These are phyloP conservation scores for Aphis craccivora DNA, from an alignment of 1,140 invertebrate genomes.

Conservation along the genomic window DNA sequence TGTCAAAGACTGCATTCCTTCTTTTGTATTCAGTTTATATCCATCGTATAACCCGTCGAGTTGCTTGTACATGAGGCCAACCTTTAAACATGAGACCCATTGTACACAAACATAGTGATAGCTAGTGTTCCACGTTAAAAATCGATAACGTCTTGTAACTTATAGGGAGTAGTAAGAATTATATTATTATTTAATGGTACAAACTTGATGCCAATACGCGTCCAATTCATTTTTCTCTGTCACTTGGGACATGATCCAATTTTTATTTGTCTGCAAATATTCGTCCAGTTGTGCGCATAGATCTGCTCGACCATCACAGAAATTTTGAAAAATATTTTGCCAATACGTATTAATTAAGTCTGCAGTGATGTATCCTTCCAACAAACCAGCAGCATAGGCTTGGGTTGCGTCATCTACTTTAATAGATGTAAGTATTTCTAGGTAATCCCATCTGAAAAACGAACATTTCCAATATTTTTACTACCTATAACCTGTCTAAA, in stretches of 20 bases:
- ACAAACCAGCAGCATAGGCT: constrained; percentile 85
- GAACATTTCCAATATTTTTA: background rate
- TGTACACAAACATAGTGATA: background rate
- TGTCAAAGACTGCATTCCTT: constrained; percentile 25
- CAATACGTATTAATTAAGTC: constrained; percentile 82
- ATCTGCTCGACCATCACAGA: constrained; percentile 71
- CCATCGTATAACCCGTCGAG: constrained; percentile 28
- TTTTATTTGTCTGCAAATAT: constrained; percentile 72
- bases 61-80: constrained; percentile 40
- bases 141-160: background rate
- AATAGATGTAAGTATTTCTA: constrained; percentile 79
- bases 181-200: constrained; percentile 42
- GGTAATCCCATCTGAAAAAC: constrained; percentile 73
- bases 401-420: constrained; percentile 78
- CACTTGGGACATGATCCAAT: constrained; percentile 71
- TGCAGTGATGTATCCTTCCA: constrained; percentile 83
- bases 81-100: background rate
- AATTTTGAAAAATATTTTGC: constrained; percentile 76
- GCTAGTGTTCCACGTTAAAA: background rate
- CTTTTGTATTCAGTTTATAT: background rate
- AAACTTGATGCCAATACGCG: constrained; percentile 82
- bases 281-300: constrained; percentile 75
- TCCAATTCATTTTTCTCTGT: constrained; percentile 64
- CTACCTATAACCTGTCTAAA: background rate
- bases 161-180: background rate